Evolutionary conservation across 2,797 vertebrate species (phyloP).

Genomic region (Macropodus opercularis): DNA sequence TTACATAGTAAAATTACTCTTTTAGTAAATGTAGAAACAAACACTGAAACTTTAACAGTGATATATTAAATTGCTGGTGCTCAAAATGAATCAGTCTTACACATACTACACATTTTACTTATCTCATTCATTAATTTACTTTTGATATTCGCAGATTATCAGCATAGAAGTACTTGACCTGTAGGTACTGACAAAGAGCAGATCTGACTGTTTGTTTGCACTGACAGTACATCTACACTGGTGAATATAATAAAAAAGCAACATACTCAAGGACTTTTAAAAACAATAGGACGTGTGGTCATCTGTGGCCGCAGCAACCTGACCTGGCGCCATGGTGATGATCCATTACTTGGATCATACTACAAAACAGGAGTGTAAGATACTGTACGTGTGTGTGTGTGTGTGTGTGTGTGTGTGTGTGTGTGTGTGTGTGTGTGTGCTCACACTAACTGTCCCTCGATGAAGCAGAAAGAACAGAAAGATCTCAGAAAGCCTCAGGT

Average conservation of each 20-base stretch:
- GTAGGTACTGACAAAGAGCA: background rate
- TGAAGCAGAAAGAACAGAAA: conserved; percentile 27
- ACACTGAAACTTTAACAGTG: no score
- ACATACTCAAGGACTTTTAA: conserved; percentile 13
- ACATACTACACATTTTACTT: background rate
- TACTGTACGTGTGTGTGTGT: no score
- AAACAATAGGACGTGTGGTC: conserved; percentile 5
- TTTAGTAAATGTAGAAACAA: no score
- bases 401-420: no score
- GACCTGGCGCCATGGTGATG: conserved; percentile 13
- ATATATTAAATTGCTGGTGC: no score
- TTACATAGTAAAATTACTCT: no score
- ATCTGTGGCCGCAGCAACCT: conserved; percentile 10
- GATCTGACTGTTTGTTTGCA: no score
- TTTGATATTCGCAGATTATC: background rate
- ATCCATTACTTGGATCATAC: background rate
- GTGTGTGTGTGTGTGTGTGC: background rate
- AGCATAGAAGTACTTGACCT: background rate
- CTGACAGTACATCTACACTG: conserved; percentile 17
- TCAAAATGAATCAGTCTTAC: no score
- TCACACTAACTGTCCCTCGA: background rate
- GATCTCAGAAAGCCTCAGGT: conserved; percentile 19
- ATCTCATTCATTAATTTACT: background rate
- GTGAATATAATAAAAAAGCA: conserved; percentile 26
- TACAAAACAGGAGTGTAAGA: no score